phyloP scores from a whole-genome alignment of 2,888 invertebrate species.

The Thecophora atra region DNA sequence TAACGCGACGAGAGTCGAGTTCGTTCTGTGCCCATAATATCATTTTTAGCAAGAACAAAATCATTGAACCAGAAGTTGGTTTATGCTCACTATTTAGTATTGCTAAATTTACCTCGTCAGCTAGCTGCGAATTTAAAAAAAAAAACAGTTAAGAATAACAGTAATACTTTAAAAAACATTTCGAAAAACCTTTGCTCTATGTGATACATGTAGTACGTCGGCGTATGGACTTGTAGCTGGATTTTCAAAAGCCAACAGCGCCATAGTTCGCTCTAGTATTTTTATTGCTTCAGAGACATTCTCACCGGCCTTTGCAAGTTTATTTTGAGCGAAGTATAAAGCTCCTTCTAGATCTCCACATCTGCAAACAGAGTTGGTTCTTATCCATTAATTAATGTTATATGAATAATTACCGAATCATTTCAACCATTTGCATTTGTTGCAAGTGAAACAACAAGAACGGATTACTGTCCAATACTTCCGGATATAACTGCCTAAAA shows the following conservation, averaged over 20 bases:
- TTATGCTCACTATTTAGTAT: conserved; percentile 93
- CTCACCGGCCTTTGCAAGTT: conserved; percentile 86
- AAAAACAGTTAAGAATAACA: conserved; percentile 18
- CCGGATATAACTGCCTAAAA: conserved; percentile 94
- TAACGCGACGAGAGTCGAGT: conserved; percentile 92
- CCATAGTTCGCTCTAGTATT: conserved; percentile 93
- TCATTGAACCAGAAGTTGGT: conserved; percentile 88
- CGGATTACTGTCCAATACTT: conserved; percentile 92
- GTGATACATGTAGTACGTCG: conserved; percentile 90
- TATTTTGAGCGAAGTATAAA: conserved; percentile 84
- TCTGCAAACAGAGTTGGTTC: conserved; percentile 57
- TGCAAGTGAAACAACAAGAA: conserved; percentile 95
- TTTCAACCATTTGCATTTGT: conserved; percentile 64
- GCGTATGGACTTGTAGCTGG: conserved; percentile 95
- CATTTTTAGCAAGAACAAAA: conserved; percentile 90
- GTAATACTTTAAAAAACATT: no score
- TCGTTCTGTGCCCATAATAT: conserved; percentile 97
- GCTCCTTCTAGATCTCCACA: conserved; percentile 85
- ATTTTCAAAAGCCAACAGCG: conserved; percentile 95
- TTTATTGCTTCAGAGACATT: conserved; percentile 74
- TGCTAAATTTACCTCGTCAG: conserved; percentile 97
- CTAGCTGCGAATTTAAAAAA: conserved; percentile 72
- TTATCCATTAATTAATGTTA: neutral
- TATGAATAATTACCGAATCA: conserved; percentile 56
- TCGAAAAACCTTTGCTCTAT: conserved; percentile 91